Evolutionary conservation across 1,140 invertebrate genomes (phyloP).

Genomic region (Varroa destructor): DNA sequence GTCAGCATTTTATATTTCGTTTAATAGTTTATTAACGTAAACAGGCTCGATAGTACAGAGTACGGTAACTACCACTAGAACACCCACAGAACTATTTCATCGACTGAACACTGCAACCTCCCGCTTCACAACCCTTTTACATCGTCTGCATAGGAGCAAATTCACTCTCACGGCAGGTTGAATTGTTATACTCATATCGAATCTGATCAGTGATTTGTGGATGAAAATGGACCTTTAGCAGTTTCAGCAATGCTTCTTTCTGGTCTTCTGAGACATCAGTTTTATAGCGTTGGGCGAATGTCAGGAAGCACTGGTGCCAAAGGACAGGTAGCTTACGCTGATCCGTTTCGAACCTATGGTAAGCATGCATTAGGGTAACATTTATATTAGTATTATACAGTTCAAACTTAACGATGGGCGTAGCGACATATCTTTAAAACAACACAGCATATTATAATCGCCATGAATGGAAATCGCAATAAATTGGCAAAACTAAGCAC

Average conservation of each 20-base stretch:
- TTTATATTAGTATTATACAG: slow-evolving; percentile 5
- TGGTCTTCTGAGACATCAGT: slow-evolving; percentile 84
- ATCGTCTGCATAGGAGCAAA: slow-evolving; percentile 1
- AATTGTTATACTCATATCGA: slow-evolving; percentile 63
- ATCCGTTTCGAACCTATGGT: slow-evolving; percentile 66
- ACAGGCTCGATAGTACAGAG: too few relatives aligned
- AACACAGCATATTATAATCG: too few relatives aligned
- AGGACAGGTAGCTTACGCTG: slow-evolving; percentile 71
- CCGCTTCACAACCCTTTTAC: too few relatives aligned
- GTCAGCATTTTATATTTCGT: too few relatives aligned
- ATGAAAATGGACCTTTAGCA: slow-evolving; percentile 65
- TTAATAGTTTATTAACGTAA: too few relatives aligned
- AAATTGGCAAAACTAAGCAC: neutral
- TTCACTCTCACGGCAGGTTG: slow-evolving; percentile 58
- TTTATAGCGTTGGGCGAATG: slow-evolving; percentile 90
- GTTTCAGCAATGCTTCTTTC: slow-evolving; percentile 62
- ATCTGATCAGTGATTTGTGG: slow-evolving; percentile 69
- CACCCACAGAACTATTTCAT: too few relatives aligned
- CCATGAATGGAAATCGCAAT: neutral
- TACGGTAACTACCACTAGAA: too few relatives aligned
- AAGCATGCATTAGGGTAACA: slow-evolving; percentile 28
- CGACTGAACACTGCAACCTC: too few relatives aligned
- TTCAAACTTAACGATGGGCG: too few relatives aligned
- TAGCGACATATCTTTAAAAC: too few relatives aligned
- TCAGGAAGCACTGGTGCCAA: slow-evolving; percentile 89